Evolutionary conservation across 2,888 invertebrate genomes (phyloP), one percentile per base, ranked within the genome.

Genomic region (Apamea monoglypha): DNA sequence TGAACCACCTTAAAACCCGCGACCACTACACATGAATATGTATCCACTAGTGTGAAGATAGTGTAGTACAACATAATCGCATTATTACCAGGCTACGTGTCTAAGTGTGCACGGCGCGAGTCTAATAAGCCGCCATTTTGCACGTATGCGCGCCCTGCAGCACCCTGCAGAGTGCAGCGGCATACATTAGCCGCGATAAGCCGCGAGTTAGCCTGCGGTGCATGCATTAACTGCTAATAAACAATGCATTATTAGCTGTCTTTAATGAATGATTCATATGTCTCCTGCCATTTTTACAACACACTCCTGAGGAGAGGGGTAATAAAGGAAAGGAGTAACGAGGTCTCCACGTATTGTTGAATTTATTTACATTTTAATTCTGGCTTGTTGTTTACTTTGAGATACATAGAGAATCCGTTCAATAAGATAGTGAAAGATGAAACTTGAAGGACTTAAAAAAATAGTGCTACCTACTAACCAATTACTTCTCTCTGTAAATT

Each of bases 161-260:
- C 83, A 70, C 74, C 85, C 81, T 82, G 86, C 76, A 72, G 67
- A 44, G 29, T 82, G 86, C 76, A 72, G 67, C 50, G 29, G 86
- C 80, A 86, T 87, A 86, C 63, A 85, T 85, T 85, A 85, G 18
- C 40, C 16, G 40, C 77, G 93, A 95, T 94, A 92, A 94, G 94
- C 93, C 89, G 91, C 91, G 92, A 92, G 94, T 95, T 94, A 93
- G 91, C 76, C 92, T 92, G 93, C 93, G 76, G 78, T 94, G 95
- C 94, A 95, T 95, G 93, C 86, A 93, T 95, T 93, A 95, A 92
- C 91, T 93, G 92, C 94, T 95, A 93, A 95, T 95, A 93, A 91
- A 81, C 88, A 90, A 90, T 90, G 78, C 84, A 82, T 89, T 92
- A 93, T 92, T 92, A 92, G 87, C 90, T 74, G 70, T 73, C 66